A percentile compares a stretch with the other conserved stretches of the same genome.
These are phyloP conservation scores for Thelaira solivaga DNA, from an alignment of 2,888 invertebrate species.

Conservation along the genomic window DNA sequence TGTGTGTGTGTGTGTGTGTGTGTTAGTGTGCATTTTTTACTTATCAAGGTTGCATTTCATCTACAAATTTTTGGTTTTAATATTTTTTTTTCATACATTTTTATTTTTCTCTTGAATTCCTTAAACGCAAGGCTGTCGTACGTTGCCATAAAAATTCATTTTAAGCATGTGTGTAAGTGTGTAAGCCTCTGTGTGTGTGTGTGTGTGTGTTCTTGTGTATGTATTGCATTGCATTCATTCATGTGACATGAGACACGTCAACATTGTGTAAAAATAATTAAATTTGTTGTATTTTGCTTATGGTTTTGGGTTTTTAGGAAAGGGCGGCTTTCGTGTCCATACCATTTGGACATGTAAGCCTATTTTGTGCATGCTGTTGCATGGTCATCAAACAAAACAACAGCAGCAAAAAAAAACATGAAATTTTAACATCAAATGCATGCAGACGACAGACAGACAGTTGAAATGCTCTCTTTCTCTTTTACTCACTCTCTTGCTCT, in stretches of 20 bases:
- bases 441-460: background rate
- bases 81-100: too few species aligned
- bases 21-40: background rate
- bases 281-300: conserved; percentile 44
- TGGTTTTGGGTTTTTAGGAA: background rate
- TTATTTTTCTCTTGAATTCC: background rate
- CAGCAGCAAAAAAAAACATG: conserved; percentile 43
- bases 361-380: conserved; percentile 62
- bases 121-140: background rate
- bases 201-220: background rate
- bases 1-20: background rate
- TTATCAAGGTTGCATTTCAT: conserved; percentile 17
- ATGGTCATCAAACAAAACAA: conserved; percentile 55
- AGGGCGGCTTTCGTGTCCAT: conserved; percentile 55
- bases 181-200: background rate
- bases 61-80: background rate
- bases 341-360: too few species aligned
- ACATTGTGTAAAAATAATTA: conserved; percentile 61
- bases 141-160: conserved; percentile 1
- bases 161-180: background rate
- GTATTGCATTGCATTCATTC: background rate
- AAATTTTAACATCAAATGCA: conserved; percentile 56
- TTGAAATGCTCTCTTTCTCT: too few species aligned
- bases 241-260: conserved; percentile 61
- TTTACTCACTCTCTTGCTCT: too few species aligned